Base-by-base conservation (phyloP, 2,888 invertebrate genomes). In the Heliconius cydno region DNA sequence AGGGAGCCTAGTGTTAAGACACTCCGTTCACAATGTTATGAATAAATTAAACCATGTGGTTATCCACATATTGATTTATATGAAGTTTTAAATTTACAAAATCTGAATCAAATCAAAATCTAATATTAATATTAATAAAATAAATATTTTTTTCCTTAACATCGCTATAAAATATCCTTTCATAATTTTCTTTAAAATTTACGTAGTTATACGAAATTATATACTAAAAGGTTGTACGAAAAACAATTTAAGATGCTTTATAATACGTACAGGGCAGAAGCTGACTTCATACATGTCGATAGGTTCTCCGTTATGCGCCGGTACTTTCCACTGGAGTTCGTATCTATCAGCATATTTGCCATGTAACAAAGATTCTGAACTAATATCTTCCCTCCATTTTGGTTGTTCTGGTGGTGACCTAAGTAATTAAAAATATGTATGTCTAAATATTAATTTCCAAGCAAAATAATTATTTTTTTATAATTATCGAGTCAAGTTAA, bases 251-350 rank as follows among this genome's bases (percentile, higher is more conserved):
- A 28, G 4, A 52, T 72, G 15, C n/a, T n/a, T 22, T 63, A 34
- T 25, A 83, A 74, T 79, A 91, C 92, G 96, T 95, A 98, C 98
- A 88, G 97, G 96, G 90, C 98, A 98, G 91, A 97, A 98, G 89
- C 96, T 96, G 83, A 98, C 96, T 90, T 97, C 96, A 91, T 98
- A 98, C 90, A 95, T 95, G 88, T 98, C 97, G 87, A 98, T 98
- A 41, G 97, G 97, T 92, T 98, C 98, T 13, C 98, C 98, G 91
- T 98, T 98, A 88, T 98, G 97, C 76, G 97, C 96, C 0, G 98
- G 98, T 76, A 97, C 96, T 86, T 96, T 96, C 98, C 98, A 98
- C 87, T 97, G 96, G 30, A 98, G 91, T 87, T 98, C 97, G 88
- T 96, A 98, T 88, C 97, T 97, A 92, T 98, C 97, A 41, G 97